Evolutionary conservation across 2,113 vertebrate genomes (phyloP).

Genomic region (Ginglymostoma cirratum): DNA sequence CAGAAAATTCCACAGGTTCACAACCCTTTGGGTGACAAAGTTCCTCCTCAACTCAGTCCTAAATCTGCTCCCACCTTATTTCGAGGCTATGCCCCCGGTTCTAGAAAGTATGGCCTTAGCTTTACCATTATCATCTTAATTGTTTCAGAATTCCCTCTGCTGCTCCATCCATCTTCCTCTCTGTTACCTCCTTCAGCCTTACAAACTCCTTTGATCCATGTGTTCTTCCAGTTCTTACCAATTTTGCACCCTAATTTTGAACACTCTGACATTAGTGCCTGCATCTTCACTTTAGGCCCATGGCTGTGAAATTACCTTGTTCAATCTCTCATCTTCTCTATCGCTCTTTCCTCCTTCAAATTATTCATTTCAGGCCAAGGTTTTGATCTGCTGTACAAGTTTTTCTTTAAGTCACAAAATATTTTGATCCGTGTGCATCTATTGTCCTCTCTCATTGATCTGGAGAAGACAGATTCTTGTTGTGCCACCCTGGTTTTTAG

Average conservation of each 20-base stretch:
- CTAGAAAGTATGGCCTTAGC: too few relatives aligned
- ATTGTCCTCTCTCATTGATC: too few relatives aligned
- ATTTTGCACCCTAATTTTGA: neutral
- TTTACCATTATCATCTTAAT: neutral
- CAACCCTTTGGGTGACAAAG: too few relatives aligned
- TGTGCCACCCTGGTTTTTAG: too few relatives aligned
- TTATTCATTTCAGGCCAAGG: neutral
- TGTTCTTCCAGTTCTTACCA: neutral
- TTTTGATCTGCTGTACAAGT: neutral
- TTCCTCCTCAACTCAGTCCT: too few relatives aligned
- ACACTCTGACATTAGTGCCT: neutral
- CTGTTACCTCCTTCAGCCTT: neutral
- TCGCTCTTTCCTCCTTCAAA: neutral
- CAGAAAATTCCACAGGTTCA: too few relatives aligned
- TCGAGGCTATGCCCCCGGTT: too few relatives aligned
- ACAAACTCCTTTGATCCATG: neutral
- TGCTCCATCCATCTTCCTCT: neutral
- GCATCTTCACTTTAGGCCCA: neutral
- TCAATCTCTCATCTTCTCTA: neutral
- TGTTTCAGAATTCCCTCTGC: neutral
- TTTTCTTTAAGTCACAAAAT: neutral
- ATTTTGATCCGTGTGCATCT: too few relatives aligned
- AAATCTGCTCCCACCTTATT: too few relatives aligned
- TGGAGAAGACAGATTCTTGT: too few relatives aligned
- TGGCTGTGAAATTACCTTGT: neutral